Percentiles rank a stretch among this genome's conserved stretches.
Conservation (phyloP, 2,797 vertebrate genomes). For the Perodicticus potto region DNA sequence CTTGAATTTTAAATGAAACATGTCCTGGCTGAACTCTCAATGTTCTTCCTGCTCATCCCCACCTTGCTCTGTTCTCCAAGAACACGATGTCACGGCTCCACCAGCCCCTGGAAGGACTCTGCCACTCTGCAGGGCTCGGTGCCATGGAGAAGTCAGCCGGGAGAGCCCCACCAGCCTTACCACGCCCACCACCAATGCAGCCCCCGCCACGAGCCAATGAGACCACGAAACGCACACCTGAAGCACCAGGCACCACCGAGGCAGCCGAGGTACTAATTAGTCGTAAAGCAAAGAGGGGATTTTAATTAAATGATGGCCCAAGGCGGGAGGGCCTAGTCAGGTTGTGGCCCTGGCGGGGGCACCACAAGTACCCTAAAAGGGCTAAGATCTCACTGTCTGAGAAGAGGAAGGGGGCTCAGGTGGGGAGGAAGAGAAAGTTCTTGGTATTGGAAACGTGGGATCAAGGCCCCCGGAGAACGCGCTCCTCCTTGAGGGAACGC, state of each 20-base stretch:
- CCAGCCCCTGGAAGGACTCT: rapidly evolving
- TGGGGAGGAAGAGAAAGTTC: rapidly evolving
- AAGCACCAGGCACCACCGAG: rapidly evolving
- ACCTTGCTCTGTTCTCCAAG: background rate
- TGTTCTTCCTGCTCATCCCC: background rate
- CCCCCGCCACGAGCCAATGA: rapidly evolving
- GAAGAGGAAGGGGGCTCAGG: background rate
- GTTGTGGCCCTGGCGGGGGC: background rate
- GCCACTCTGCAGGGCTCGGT: rapidly evolving
- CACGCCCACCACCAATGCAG: background rate
- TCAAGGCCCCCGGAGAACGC: rapidly evolving
- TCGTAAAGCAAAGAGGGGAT: rapidly evolving
- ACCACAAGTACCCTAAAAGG: rapidly evolving
- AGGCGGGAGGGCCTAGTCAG: background rate
- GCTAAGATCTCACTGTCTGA: background rate
- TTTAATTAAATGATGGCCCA: too few relatives aligned
- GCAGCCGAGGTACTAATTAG: rapidly evolving
- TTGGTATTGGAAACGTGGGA: rapidly evolving
- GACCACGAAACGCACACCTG: rapidly evolving
- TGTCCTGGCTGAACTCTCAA: background rate
- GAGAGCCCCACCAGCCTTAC: rapidly evolving
- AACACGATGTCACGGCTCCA: background rate
- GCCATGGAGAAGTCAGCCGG: background rate
- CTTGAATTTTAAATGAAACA: background rate
- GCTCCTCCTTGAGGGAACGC: rapidly evolving